Evolutionary conservation across 1,140 invertebrate species (phyloP), one percentile per base, ranked within the genome.

Genomic region (Hyposmocoma kahamanoa): DNA sequence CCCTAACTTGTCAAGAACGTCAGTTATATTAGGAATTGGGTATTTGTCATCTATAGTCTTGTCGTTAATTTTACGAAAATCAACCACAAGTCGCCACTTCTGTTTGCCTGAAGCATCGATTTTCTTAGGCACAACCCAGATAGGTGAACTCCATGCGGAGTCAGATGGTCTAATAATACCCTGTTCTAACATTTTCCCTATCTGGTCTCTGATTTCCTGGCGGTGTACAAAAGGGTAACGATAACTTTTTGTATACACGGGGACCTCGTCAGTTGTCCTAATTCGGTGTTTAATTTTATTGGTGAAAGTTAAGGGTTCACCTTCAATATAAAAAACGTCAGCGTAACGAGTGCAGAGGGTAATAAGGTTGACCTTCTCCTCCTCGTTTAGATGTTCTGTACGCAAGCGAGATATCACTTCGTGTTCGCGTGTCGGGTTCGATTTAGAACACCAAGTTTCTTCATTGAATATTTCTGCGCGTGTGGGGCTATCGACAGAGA

Each of bases 31-130:
- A n/a, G n/a, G n/a, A n/a, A n/a, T 59, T 2, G 88, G 88, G 63
- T 86, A 90, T 20, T 47, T 56, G 46, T 77, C 70, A 6, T 45
- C 55, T 6, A 71, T 62, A 1, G 64, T 78, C 47, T 53, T 67
- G 21, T 65, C 53, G 36, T 78, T 82, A 10, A 83, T 32, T 52
- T 68, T 71, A 20, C 67, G 51, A 42, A 65, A 83, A 50, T 83
- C 75, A 11, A 78, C 59, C 1, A 80, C 74, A 17, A 82, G 44
- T 17, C 74, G 20, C 44, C 62, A 59, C 47, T 73, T 71, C 1
- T 10, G 11, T 20, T 59, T 44, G n/a, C 46, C 46, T 4, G 22
- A 21, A 22, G 46, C 46, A 13, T 48, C 46, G 13, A 18, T 13
- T 28, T 48, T 47, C 30, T n/a, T n/a, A n/a, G n/a, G n/a, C n/a